phyloP scores from a whole-genome alignment of 2,113 vertebrate species.

The Alouatta palliata region DNA sequence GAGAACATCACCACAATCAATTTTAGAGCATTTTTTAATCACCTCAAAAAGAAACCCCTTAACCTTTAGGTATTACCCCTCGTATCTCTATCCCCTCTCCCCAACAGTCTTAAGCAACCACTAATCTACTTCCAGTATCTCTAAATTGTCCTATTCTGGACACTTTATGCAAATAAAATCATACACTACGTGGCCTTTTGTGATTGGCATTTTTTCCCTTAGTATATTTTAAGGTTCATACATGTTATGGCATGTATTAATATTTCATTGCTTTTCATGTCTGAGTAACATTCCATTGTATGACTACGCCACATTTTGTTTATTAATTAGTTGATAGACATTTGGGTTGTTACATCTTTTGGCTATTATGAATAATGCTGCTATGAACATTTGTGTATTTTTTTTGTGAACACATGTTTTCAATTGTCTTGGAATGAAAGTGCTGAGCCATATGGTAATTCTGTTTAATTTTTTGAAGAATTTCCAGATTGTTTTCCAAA shows the following conservation, averaged over 20 bases:
- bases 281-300: background rate
- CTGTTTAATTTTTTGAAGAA: background rate
- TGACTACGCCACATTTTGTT: background rate
- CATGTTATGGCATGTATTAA: background rate
- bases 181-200: background rate
- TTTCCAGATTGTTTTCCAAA: background rate
- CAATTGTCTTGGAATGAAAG: background rate
- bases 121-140: background rate
- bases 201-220: conserved; percentile 13
- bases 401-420: background rate
- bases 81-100: background rate
- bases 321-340: background rate
- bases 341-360: background rate
- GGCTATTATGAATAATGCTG: background rate
- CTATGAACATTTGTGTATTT: background rate
- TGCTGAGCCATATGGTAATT: background rate
- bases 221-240: background rate
- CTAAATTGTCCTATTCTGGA: background rate
- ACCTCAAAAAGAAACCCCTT: background rate
- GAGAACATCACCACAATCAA: background rate
- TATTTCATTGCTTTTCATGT: background rate
- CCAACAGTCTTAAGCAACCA: background rate
- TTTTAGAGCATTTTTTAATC: background rate
- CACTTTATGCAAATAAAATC: background rate
- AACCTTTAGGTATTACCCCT: background rate